Base-by-base conservation (phyloP, 2,113 vertebrate species). In the Ploceus nigricollis region DNA sequence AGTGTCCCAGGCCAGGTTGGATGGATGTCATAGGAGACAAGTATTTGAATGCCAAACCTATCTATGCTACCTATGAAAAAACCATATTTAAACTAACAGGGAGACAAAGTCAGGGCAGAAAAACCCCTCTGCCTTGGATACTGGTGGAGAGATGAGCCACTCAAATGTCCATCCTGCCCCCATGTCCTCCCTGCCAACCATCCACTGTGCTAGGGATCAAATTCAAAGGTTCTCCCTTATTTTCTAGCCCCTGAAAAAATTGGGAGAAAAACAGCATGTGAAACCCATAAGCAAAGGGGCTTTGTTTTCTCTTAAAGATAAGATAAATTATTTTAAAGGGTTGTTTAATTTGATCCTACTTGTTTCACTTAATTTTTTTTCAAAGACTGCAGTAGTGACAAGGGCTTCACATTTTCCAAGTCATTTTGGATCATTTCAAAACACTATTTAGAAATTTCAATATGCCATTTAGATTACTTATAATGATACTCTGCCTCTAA, bases 181-280 rank as follows among this genome's bases (percentile, higher is more conserved):
- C 7, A 6, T 0, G 0, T 24, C 35, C 14, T 75, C 47, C 60
- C 9, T 11, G 30, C 3, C 1, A 2, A 37, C 28, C 20, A 6
- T 3, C 16, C 31, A 17, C 66, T 35, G 44, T 60, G 35, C 48
- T 4, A 21, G 4, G 9, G 37, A 45, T 21, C 2, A 2, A 23
- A 31, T 0, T 30, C 18, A 81, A 72, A 37, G 3, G 1, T n/a
- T 44, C 31, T 69, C 3, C 11, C 6, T 50, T 50, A 7, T 50
- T 61, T 64, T 24, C 10, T 27, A 33, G 4, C 2, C 16, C 6
- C 21, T 44, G 24, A 15, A 44, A 76, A 82, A 80, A n/a, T 0
- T 28, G 27, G 16, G 20, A 72, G 24, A 25, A 82, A 76, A 71
- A 1, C 14, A 35, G 37, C 5, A 44, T 47, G 4, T 33, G 15